A percentile compares a stretch with the other conserved stretches of the same genome.
Conservation (phyloP, 2,888 invertebrate genomes). For the Trichopria drosophilae region DNA sequence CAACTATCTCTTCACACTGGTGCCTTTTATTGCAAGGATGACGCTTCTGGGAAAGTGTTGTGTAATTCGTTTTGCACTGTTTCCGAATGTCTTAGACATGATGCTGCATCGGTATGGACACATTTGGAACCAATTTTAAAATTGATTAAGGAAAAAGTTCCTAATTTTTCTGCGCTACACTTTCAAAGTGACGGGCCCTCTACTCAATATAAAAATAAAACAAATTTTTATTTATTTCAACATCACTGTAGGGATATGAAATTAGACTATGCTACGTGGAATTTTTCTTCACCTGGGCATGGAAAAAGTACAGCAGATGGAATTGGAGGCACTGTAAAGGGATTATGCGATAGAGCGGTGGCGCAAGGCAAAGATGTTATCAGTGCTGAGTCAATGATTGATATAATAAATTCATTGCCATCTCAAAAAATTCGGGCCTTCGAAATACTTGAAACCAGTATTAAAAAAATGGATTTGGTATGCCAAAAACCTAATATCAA, state of each 20-base stretch:
- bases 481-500: constrained; percentile 1
- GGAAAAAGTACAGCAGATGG: constrained; percentile 15
- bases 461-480: constrained; percentile 1
- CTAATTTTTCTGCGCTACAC: constrained; percentile 10
- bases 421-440: constrained; percentile 8
- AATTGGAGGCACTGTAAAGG: constrained; percentile 8
- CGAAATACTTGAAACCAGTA: not conserved
- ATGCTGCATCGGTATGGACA: constrained; percentile 18
- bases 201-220: constrained; percentile 13
- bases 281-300: constrained; percentile 15
- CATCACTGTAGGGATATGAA: constrained; percentile 1
- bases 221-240: constrained; percentile 12
- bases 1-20: constrained; percentile 7
- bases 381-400: constrained; percentile 6
- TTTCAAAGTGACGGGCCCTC: constrained; percentile 14
- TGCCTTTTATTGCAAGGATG: constrained; percentile 6
- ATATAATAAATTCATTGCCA: not conserved
- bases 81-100: constrained; percentile 12
- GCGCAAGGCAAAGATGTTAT: constrained; percentile 5
- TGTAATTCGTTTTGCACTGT: constrained; percentile 12
- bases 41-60: too few relatives aligned
- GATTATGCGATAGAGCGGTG: constrained; percentile 11
- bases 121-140: constrained; percentile 14
- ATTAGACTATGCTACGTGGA: constrained; percentile 11
- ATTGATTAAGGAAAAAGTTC: not conserved